Evolutionary conservation across 1,140 invertebrate genomes (phyloP).

Genomic region (Nilaparvata lugens): DNA sequence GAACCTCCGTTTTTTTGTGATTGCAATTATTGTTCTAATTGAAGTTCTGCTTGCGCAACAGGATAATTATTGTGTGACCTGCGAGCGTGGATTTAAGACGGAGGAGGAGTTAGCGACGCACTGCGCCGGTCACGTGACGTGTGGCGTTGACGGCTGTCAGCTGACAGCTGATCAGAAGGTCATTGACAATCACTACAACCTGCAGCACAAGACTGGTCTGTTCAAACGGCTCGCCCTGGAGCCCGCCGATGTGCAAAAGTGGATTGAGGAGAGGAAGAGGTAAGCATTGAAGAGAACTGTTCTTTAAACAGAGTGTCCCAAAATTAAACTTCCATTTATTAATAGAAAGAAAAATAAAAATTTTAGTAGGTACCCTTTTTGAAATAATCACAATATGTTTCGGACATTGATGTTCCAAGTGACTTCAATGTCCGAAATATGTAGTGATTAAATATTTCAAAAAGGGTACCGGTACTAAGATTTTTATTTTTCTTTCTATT

Average conservation of each 20-base stretch:
- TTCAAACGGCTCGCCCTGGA: constrained; percentile 65
- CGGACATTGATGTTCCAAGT: no score
- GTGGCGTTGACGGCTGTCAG: constrained; percentile 68
- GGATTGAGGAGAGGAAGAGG: constrained; percentile 68
- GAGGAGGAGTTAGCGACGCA: constrained; percentile 50
- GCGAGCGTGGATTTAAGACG: constrained; percentile 58
- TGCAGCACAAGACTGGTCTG: constrained; percentile 69
- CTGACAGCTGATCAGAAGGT: constrained; percentile 70
- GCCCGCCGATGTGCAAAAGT: constrained; percentile 71
- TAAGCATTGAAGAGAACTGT: constrained; percentile 27
- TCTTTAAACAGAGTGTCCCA: neutral
- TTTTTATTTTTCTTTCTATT: no score
- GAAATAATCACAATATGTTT: no score
- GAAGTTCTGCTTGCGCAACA: neutral
- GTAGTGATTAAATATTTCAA: no score
- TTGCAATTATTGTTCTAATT: no score
- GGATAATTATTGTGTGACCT: constrained; percentile 56
- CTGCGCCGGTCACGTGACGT: constrained; percentile 56
- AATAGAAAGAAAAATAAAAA: no score
- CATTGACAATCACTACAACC: constrained; percentile 65
- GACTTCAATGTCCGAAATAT: no score
- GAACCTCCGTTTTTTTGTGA: no score
- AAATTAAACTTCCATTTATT: neutral
- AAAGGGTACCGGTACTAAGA: no score
- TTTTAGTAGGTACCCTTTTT: no score